Conservation (phyloP, 2,113 vertebrate species). For the Apeltes quadracus region DNA sequence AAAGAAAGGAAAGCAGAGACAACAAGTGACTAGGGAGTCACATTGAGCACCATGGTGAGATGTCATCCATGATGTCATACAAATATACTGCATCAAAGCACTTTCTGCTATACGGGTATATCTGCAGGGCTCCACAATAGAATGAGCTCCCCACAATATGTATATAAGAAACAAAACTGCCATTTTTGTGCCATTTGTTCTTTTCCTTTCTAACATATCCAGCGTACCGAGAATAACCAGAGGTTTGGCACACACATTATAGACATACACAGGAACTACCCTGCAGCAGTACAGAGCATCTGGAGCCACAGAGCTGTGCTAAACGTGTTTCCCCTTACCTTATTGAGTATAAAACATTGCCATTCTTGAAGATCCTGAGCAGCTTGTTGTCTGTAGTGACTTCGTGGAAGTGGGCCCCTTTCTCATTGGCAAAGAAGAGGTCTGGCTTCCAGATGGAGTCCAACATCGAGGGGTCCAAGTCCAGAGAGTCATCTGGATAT, state of each 20-base stretch:
- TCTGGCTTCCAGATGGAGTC: slow-evolving; percentile 99
- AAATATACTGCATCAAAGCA: not conserved
- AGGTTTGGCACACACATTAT: not conserved
- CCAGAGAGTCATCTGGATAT: slow-evolving; percentile 97
- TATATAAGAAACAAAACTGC: not conserved
- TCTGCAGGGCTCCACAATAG: not conserved
- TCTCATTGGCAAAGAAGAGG: slow-evolving; percentile 97
- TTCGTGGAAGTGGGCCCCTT: slow-evolving; percentile 97
- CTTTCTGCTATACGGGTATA: not conserved
- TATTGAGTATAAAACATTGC: slow-evolving; percentile 96
- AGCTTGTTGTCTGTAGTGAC: slow-evolving; percentile 98
- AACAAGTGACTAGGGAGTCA: not conserved
- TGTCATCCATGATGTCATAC: not conserved
- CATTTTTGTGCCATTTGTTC: not conserved
- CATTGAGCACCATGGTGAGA: not conserved
- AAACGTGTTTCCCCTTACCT: too few relatives aligned
- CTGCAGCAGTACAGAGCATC: not conserved
- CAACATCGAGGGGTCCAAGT: slow-evolving; percentile 96
- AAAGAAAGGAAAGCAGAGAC: slow-evolving; percentile 58
- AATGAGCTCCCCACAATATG: not conserved
- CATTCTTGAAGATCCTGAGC: slow-evolving; percentile 96
- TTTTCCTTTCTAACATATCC: not conserved
- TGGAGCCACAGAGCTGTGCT: not conserved
- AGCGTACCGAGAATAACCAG: not conserved
- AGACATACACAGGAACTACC: not conserved